Evolutionary conservation across 2,113 vertebrate species (phyloP).

Genomic region (Micromys minutus): DNA sequence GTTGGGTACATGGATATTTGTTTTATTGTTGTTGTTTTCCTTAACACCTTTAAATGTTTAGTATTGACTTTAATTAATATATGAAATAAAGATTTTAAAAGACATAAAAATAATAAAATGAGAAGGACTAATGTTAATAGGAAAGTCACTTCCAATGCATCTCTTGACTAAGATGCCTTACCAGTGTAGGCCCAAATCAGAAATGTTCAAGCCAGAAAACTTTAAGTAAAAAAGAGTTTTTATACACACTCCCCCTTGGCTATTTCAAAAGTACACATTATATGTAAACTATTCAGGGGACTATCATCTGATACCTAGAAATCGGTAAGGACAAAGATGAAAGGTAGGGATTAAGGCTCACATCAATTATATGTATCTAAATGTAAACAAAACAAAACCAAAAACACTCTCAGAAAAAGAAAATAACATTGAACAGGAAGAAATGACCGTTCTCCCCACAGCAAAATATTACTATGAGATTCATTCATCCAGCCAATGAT

Average conservation of each 20-base stretch:
- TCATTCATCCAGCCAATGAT: neutral
- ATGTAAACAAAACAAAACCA: neutral
- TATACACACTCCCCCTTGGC: neutral
- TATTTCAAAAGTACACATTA: neutral
- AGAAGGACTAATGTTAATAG: neutral
- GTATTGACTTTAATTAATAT: neutral
- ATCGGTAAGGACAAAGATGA: neutral
- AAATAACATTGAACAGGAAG: neutral
- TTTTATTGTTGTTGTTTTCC: neutral
- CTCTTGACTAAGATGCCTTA: neutral
- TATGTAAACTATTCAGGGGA: neutral
- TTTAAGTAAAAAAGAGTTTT: neutral
- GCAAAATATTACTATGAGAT: neutral
- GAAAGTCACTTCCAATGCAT: neutral
- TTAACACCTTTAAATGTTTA: slow-evolving; percentile 33
- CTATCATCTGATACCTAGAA: neutral
- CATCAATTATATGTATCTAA: neutral
- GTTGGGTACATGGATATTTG: neutral
- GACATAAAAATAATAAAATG: neutral
- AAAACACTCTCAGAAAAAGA: neutral
- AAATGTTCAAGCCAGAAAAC: neutral
- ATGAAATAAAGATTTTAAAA: neutral
- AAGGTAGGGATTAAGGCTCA: neutral
- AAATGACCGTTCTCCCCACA: neutral
- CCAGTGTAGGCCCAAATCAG: neutral